phyloP scores from a whole-genome alignment of 2,797 vertebrate genomes.

The Schizopygopsis pylzovi region DNA sequence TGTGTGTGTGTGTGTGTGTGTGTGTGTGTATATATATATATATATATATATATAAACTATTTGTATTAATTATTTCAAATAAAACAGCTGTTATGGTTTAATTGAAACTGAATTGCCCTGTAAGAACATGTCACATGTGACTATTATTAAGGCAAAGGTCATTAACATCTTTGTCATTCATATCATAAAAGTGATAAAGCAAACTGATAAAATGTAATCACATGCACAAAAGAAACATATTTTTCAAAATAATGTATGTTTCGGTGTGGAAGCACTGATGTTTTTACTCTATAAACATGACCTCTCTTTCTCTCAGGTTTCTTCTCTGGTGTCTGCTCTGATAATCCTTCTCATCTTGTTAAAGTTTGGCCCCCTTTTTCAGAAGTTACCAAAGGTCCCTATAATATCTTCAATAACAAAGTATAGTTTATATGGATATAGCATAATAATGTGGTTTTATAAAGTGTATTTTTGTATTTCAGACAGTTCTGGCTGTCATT shows the following conservation, averaged over 20 bases:
- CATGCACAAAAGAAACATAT: neutral
- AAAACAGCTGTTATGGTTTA: neutral
- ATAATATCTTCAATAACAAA: neutral
- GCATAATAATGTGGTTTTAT: neutral
- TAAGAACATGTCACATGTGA: neutral
- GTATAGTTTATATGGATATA: neutral
- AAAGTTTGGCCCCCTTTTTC: constrained; percentile 86
- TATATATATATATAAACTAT: neutral
- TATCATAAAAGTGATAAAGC: neutral
- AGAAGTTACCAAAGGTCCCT: constrained; percentile 86
- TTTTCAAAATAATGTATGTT: neutral
- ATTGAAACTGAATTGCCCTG: neutral
- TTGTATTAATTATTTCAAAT: neutral
- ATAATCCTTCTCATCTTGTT: constrained; percentile 85
- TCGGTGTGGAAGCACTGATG: neutral
- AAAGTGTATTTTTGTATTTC: constrained; percentile 44
- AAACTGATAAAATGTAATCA: neutral
- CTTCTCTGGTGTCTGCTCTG: constrained; percentile 80
- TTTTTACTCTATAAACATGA: neutral
- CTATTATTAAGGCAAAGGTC: neutral
- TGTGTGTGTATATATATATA: too few relatives aligned
- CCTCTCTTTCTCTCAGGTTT: constrained; percentile 73
- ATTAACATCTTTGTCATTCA: constrained; percentile 12
- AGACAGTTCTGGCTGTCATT: constrained; percentile 88
- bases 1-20: too few relatives aligned